A percentile compares a stretch with the other conserved stretches of the same genome.
These are phyloP conservation scores for Rhea pennata DNA, from an alignment of 2,113 vertebrate species.

Conservation along the genomic window DNA sequence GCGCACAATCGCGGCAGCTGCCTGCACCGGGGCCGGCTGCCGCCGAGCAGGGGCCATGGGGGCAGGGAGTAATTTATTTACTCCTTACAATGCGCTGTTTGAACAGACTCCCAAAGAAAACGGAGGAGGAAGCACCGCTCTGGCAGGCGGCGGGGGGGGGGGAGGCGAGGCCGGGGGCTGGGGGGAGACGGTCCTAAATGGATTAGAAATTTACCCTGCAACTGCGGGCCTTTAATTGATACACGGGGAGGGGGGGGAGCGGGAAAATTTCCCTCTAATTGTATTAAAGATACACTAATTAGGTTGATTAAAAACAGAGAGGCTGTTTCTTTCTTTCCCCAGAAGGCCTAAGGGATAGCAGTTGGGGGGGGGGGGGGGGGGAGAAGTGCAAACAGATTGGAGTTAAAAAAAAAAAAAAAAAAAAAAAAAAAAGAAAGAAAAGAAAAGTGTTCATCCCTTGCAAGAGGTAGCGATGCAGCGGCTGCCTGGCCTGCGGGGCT, in stretches of 20 bases:
- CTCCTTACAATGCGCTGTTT: constrained; percentile 85
- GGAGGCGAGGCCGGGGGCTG: too few species aligned
- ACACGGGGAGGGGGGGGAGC: background rate
- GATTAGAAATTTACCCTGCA: constrained; percentile 72
- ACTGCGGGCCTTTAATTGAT: constrained; percentile 68
- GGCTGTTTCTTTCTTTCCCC: constrained; percentile 66
- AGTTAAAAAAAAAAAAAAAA: background rate
- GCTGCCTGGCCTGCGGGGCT: background rate
- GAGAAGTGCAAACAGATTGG: constrained; percentile 62
- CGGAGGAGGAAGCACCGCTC: constrained; percentile 70
- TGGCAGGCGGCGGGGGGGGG: constrained; percentile 38
- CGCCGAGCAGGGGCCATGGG: constrained; percentile 79
- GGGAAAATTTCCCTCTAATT: constrained; percentile 71
- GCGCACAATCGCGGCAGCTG: constrained; percentile 80
- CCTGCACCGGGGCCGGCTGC: constrained; percentile 76
- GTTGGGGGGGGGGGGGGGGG: background rate
- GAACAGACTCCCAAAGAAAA: constrained; percentile 82
- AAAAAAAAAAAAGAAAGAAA: background rate
- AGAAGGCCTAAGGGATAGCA: constrained; percentile 47
- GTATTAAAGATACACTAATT: constrained; percentile 77
- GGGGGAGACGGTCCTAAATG: constrained; percentile 49
- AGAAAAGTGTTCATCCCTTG: background rate
- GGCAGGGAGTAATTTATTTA: constrained; percentile 89
- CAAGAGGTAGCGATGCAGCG: background rate
- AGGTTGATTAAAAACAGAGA: constrained; percentile 76